These are phyloP conservation scores for Gonioctena quinquepunctata DNA, from an alignment of 1,140 invertebrate species.

Conservation along the genomic window DNA sequence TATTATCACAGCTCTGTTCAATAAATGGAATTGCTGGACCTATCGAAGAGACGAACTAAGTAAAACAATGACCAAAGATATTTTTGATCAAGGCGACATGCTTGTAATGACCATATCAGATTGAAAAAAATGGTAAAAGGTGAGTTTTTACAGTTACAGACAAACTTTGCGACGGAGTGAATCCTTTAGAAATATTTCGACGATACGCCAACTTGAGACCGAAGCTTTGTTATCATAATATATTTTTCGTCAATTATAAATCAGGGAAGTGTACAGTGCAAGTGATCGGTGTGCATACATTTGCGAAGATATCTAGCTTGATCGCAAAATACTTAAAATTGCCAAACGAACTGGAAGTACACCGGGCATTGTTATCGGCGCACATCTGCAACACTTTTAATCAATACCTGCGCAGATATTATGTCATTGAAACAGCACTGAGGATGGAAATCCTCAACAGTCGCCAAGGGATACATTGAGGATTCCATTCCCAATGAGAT, in stretches of 20 bases:
- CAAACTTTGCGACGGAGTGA: background rate
- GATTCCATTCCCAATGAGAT: no score
- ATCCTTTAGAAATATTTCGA: background rate
- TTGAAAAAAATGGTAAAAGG: background rate
- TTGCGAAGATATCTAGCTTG: background rate
- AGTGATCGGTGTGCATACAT: background rate
- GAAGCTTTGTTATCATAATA: background rate
- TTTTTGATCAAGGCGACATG: background rate
- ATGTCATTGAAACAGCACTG: no score
- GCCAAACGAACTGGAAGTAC: background rate
- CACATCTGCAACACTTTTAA: no score
- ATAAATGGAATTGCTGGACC: background rate
- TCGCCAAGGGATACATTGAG: no score
- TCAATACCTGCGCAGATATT: no score
- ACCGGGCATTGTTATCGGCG: no score
- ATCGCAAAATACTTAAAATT: background rate
- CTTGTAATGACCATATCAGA: background rate
- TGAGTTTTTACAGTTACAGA: background rate
- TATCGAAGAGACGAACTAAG: background rate
- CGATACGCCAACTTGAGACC: background rate
- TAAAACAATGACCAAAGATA: background rate
- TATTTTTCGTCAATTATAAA: background rate
- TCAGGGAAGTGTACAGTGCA: background rate
- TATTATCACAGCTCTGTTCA: background rate
- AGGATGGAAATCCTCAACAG: no score